Evolutionary conservation across 2,888 invertebrate genomes (phyloP).

Genomic region (Caenorhabditis becei): DNA sequence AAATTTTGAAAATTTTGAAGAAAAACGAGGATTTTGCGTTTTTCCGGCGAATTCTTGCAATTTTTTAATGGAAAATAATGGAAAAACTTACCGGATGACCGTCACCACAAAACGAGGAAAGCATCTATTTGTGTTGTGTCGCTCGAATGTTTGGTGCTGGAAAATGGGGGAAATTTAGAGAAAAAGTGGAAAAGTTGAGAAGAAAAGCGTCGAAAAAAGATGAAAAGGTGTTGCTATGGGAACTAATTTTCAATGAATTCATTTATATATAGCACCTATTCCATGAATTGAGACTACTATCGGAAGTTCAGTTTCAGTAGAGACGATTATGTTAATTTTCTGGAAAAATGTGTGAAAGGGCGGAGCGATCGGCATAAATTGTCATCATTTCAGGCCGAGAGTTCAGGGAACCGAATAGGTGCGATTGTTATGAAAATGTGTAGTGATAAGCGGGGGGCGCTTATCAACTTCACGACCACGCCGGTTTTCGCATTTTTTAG

Average conservation of each 20-base stretch:
- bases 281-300: too few relatives aligned
- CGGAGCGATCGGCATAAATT: slow-evolving; percentile 6
- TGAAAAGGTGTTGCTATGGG: neutral
- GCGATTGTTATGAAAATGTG: slow-evolving; percentile 1
- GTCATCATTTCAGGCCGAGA: slow-evolving; percentile 2
- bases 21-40: neutral
- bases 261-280: neutral
- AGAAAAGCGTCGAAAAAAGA: too few relatives aligned
- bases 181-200: neutral
- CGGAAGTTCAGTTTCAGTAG: neutral
- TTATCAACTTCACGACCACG: neutral
- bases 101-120: slow-evolving; percentile 57
- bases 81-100: slow-evolving; percentile 39
- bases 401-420: slow-evolving; percentile 1
- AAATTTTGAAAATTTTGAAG: too few relatives aligned
- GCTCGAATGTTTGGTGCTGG: slow-evolving; percentile 51
- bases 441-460: slow-evolving; percentile 1
- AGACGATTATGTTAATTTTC: slow-evolving; percentile 2
- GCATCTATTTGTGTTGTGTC: slow-evolving; percentile 40
- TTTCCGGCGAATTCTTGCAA: neutral
- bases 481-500: neutral
- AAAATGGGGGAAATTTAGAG: neutral
- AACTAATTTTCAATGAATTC: neutral
- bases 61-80: neutral
- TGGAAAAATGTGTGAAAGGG: neutral